A percentile compares a stretch with the other conserved stretches of the same genome.
Conservation (phyloP, 2,113 vertebrate species). For the Peromyscus leucopus region DNA sequence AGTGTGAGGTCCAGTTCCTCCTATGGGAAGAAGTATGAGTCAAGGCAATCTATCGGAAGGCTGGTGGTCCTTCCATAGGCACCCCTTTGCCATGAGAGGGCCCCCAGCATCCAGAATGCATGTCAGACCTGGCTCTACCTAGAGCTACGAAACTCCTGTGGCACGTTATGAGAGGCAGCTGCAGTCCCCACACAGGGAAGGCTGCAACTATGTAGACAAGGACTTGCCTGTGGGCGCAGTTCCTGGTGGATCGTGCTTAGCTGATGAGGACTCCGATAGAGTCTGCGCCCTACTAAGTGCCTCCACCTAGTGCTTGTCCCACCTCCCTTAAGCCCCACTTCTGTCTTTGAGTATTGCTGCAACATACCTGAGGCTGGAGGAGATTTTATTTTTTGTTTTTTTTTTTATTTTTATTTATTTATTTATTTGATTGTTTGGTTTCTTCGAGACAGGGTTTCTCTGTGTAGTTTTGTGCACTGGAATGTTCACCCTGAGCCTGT, state of each 20-base stretch:
- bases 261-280: background rate
- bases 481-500: background rate
- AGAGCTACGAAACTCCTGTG: fast-evolving
- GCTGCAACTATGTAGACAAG: fast-evolving
- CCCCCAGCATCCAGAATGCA: background rate
- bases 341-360: background rate
- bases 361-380: background rate
- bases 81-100: background rate
- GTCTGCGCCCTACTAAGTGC: too few relatives aligned
- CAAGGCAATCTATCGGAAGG: too few relatives aligned
- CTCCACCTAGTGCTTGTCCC: background rate
- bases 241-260: background rate
- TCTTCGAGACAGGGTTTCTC: too few relatives aligned
- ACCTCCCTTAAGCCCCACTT: background rate
- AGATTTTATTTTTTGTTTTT: too few relatives aligned
- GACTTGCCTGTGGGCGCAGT: background rate
- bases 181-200: background rate
- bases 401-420: too few relatives aligned
- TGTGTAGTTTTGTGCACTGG: too few relatives aligned
- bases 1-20: too few relatives aligned
- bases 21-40: background rate
- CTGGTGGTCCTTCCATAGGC: background rate
- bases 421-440: too few relatives aligned
- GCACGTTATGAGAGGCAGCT: background rate
- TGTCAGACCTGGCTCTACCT: background rate